A percentile compares a stretch with the other conserved stretches of the same genome.
phyloP scores from a whole-genome alignment of 2,888 invertebrate species.

The Chrysolina haemoptera region DNA sequence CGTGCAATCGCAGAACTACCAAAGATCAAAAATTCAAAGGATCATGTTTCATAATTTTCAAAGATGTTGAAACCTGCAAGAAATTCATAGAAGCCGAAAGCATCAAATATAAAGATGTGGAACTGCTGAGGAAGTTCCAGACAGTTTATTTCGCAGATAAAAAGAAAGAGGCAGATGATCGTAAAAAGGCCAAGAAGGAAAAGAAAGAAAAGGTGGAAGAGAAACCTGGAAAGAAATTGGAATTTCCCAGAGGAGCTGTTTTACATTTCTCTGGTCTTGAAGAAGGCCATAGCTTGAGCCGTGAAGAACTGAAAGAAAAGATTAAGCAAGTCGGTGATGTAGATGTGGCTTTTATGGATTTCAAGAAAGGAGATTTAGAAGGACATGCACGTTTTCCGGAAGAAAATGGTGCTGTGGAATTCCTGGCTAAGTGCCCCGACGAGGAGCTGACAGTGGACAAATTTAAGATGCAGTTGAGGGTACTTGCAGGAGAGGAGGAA shows the following conservation, averaged over 20 bases:
- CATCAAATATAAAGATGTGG: constrained; percentile 78
- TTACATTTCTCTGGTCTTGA: constrained; percentile 79
- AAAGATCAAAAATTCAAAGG: constrained; percentile 86
- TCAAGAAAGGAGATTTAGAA: constrained; percentile 80
- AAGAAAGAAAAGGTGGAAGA: constrained; percentile 70
- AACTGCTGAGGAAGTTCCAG: constrained; percentile 81
- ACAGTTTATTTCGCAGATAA: constrained; percentile 79
- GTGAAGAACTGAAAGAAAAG: constrained; percentile 80
- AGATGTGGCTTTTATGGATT: constrained; percentile 83
- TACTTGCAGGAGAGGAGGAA: constrained; percentile 82
- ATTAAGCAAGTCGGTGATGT: constrained; percentile 75
- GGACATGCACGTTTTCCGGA: constrained; percentile 82
- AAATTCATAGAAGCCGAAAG: constrained; percentile 80
- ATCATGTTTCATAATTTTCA: constrained; percentile 92
- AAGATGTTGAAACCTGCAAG: constrained; percentile 84
- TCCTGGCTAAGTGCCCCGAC: constrained; percentile 77
- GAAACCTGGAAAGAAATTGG: constrained; percentile 63
- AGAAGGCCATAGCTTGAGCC: constrained; percentile 72
- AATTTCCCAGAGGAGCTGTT: constrained; percentile 82
- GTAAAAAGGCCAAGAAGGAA: constrained; percentile 71
- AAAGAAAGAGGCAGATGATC: constrained; percentile 77
- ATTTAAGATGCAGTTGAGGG: constrained; percentile 71
- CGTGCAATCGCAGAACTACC: constrained; percentile 76
- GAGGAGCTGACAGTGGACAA: constrained; percentile 66
- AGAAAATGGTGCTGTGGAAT: constrained; percentile 79